Evolutionary conservation across 92 coral and sea anemone genomes (phyloP).

Genomic region (Phenganax stokvisi): DNA sequence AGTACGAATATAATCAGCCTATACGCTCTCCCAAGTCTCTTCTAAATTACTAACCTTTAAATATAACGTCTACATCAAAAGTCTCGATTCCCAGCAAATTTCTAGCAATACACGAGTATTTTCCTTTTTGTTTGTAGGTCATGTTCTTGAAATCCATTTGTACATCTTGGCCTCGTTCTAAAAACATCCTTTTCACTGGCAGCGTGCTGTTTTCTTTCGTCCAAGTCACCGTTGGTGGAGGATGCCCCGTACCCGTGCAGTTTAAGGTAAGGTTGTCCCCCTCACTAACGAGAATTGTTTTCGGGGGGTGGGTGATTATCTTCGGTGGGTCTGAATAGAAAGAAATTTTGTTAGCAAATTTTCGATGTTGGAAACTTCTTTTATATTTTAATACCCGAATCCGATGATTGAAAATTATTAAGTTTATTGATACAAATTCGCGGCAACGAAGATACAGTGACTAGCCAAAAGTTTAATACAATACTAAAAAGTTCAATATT

Average conservation of each 20-base stretch:
- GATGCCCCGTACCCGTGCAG: neutral
- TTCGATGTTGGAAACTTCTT: no score
- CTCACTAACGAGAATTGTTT: neutral
- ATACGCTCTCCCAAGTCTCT: no score
- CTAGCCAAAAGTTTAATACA: no score
- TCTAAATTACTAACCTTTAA: neutral
- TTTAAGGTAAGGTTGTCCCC: conserved; percentile 8
- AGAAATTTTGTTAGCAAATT: neutral
- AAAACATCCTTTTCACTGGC: neutral
- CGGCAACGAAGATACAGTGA: no score
- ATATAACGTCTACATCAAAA: conserved; percentile 1
- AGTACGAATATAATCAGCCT: no score
- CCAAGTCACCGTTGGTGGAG: conserved; percentile 1
- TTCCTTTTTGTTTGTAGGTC: conserved; percentile 6
- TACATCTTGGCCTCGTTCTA: conserved; percentile 12
- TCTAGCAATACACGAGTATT: neutral
- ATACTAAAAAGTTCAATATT: no score
- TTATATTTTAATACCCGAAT: no score
- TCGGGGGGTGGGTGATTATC: conserved; percentile 4
- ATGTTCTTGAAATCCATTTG: neutral
- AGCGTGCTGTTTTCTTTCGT: neutral
- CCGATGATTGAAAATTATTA: no score
- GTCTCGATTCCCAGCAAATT: conserved; percentile 1
- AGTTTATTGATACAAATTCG: no score
- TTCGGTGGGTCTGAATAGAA: neutral